Base-by-base conservation (phyloP, 2,888 invertebrate genomes). In the Hypomecis atomaria region DNA sequence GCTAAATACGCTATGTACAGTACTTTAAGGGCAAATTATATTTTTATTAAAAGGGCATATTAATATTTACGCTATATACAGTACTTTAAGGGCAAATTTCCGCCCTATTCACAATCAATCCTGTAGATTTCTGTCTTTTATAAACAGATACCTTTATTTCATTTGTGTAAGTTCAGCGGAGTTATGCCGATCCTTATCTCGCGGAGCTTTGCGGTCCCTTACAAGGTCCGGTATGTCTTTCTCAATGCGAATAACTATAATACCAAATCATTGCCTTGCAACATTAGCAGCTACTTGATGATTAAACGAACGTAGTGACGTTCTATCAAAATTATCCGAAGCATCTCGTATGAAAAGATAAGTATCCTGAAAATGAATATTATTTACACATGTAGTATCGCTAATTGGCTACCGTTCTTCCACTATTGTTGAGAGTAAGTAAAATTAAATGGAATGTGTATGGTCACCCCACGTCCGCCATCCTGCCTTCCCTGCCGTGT, bases 191-290 rank as follows among this genome's bases (percentile, higher is more conserved):
- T 87, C 67, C 69, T 76, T 84, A 86, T 88, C 86, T 64, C 60
- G 71, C 72, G 75, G 77, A 71, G 78, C 82, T 84, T 78, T 78
- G 82, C 87, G 86, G 85, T 78, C 72, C 87, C 86, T 71, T 86
- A 86, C 83, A 79, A 81, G 84, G 83, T 74, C 78, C 77, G 82
- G 78, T 74, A 79, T 83, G 79, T 80, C 81, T 81, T 77, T 82
- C 80, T 78, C 83, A 83, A 79, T 82, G 70, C 75, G 77, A 76
- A 77, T 81, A 78, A 74, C 74, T 75, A 73, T 75, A 74, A 75
- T 71, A 71, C 69, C 48, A 48, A 57, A 55, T 61, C 52, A 44
- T 10, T 4, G 37, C 4, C 42, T n/a, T 23, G 11, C 5, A 9
- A 34, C n/a, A 48, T 23, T 10, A 43, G n/a, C 7, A 13, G 44